Evolutionary conservation across 2,797 vertebrate genomes (phyloP).

Genomic region (Holocentrus rufus): DNA sequence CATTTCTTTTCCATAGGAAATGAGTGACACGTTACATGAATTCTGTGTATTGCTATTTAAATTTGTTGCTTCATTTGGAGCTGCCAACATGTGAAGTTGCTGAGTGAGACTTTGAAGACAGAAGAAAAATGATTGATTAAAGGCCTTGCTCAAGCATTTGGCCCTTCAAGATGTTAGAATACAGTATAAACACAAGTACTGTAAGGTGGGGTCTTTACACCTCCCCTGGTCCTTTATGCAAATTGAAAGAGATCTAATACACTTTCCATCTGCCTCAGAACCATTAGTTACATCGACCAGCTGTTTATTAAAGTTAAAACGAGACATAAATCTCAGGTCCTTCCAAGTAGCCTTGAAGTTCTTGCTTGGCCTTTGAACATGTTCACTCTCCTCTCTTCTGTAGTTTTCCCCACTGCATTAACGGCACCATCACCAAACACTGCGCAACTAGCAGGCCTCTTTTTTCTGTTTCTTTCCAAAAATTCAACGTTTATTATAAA

Average conservation of each 20-base stretch:
- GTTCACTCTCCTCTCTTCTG: slow-evolving; percentile 30
- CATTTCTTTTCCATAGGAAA: slow-evolving; percentile 23
- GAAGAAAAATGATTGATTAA: slow-evolving; percentile 44
- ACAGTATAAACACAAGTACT: slow-evolving; percentile 22
- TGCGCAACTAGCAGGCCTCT: neutral
- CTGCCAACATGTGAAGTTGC: slow-evolving; percentile 36
- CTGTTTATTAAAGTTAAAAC: slow-evolving; percentile 51
- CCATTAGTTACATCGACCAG: slow-evolving; percentile 32
- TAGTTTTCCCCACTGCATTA: slow-evolving; percentile 18
- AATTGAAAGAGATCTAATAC: slow-evolving; percentile 17
- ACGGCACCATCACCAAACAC: slow-evolving; percentile 30
- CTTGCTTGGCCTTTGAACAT: slow-evolving; percentile 13
- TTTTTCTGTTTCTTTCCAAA: slow-evolving; percentile 18
- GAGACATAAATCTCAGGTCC: slow-evolving; percentile 36
- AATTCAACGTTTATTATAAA: slow-evolving; percentile 30
- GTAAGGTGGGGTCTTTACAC: slow-evolving; percentile 11
- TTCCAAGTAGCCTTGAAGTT: slow-evolving; percentile 11
- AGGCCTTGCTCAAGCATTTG: slow-evolving; percentile 41
- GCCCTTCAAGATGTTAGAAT: slow-evolving; percentile 17
- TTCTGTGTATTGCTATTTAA: slow-evolving; percentile 12
- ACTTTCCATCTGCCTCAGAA: slow-evolving; percentile 47
- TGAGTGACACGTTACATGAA: slow-evolving; percentile 28
- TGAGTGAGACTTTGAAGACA: slow-evolving; percentile 39
- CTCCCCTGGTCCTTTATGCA: slow-evolving; percentile 28
- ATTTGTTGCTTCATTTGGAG: slow-evolving; percentile 20